Base-by-base conservation (phyloP, 2,888 invertebrate species). In the Kryphioiulus occultus region DNA sequence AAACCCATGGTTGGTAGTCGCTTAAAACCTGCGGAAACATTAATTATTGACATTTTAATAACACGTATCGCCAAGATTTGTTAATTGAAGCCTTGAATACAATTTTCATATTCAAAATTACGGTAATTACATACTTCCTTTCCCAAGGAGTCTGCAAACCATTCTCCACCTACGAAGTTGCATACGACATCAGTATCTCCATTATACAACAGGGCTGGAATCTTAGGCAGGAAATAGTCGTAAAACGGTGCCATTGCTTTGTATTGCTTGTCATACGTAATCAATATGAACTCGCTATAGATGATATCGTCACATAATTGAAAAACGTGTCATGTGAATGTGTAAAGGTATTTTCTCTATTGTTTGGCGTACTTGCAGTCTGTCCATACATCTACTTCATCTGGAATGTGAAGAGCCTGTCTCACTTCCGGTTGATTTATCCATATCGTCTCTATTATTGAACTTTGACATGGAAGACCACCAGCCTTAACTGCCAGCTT, bases 401-500 rank as follows among this genome's bases (percentile, higher is more conserved):
- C 35, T 9, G 90, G 90, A 84, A 90, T 90, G 82, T 90, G 90
- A 22, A 90, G 87, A 78, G 90, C 89, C n/a, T 88, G 17, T 85
- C 90, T 88, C 22, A 90, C 90, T 22, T 88, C 86, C 10, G 85
- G 59, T 42, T 89, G 89, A 68, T 90, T 90, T 22, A 90, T 32
- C 87, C 82, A 87, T 26, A n/a, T 19, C 2, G 30, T 47, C 53
- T 86, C 86, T 35, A 22, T 53, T 10, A 53, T n/a, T 10, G 78
- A 32, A 78, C 22, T 78, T n/a, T 39, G 32, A 22, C 87, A 87
- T 19, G 82, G 82, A 59, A 78, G 44, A 35, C 78, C 87, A 32
- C 30, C 22, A 22, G 3, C 19, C 9, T 35, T 85, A 85, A 85
- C 83, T 17, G 83, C 35, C 5, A 35, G 9, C 1, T 19, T 35